Evolutionary conservation across 2,888 invertebrate species (phyloP).

Genomic region (Ceramica pisi): DNA sequence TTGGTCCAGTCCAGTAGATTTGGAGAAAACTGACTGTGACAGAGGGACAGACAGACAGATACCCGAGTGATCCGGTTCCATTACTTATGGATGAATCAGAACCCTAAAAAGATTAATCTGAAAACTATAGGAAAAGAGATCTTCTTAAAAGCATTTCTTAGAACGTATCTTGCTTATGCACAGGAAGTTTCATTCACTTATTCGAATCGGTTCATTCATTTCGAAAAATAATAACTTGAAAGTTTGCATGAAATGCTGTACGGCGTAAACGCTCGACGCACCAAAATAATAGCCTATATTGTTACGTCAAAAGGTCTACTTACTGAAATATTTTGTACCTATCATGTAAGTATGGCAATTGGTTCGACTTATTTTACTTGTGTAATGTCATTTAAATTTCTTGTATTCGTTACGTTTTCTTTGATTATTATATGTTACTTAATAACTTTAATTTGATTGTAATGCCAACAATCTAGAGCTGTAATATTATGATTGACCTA

Average conservation of each 20-base stretch:
- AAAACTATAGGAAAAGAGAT: background rate
- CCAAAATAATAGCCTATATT: background rate
- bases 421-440: slow-evolving; percentile 38
- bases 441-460: slow-evolving; percentile 42
- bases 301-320: slow-evolving; percentile 33
- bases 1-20: too few relatives aligned
- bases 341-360: slow-evolving; percentile 27
- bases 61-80: too few relatives aligned
- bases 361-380: slow-evolving; percentile 27
- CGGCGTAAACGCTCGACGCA: too few relatives aligned
- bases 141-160: too few relatives aligned
- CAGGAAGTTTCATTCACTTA: too few relatives aligned
- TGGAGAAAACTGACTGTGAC: too few relatives aligned
- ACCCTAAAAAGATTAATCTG: slow-evolving; percentile 18
- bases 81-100: too few relatives aligned
- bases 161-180: too few relatives aligned
- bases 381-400: slow-evolving; percentile 36
- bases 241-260: too few relatives aligned
- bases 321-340: slow-evolving; percentile 17
- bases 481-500: slow-evolving; percentile 29
- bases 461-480: slow-evolving; percentile 46
- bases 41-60: too few relatives aligned
- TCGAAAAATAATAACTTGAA: too few relatives aligned
- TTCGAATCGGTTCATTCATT: too few relatives aligned
- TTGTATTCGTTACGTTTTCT: slow-evolving; percentile 39